Evolutionary conservation across 2,113 vertebrate species (phyloP), one percentile per base, ranked within the genome.

Genomic region (Lampris megalopsis): DNA sequence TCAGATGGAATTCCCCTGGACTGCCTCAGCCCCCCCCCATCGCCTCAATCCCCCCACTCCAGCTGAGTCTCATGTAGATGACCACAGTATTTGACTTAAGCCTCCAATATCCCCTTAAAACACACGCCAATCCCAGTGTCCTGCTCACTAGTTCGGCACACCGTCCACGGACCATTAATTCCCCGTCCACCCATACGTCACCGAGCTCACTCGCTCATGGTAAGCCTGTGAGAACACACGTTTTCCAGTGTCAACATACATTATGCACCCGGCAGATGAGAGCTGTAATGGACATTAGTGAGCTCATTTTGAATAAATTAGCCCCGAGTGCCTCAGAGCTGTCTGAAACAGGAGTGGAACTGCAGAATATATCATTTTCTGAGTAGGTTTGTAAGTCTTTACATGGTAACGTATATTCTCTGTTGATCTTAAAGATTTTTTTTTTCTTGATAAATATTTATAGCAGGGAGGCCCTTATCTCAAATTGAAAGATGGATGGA

Each of bases 21-120:
- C 7, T 2, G 4, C 36, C 24, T 24, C 24, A 24, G n/a, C 24
- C 54, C 54, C 54, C 13, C 54, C 64, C 74, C 67, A 24, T 63
- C 65, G 58, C 53, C 35, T 57, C 71, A 79, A 79, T 75, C 83
- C 66, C n/a, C 24, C 58, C 62, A 0, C 56, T 60, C 6, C 10
- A 9, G 1, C 74, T 62, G 68, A 71, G 68, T 60, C 77, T 63
- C 11, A 40, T 74, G 56, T 56, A 59, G 69, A 80, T 86, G 84
- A 90, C 62, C 67, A 9, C 82, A 88, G 77, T 80, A 73, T 71
- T 83, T 86, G 79, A 63, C 63, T 77, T 84, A 85, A 87, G 75
- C 77, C 50, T 8, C 36, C 41, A 57, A 65, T 80, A 85, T 86
- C 86, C 79, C 71, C 3, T 35, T 56, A 13, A 57, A 74, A 48